A percentile compares a stretch with the other conserved stretches of the same genome.
Conservation (phyloP, 2,797 vertebrate genomes). For the Capromys pilorides region DNA sequence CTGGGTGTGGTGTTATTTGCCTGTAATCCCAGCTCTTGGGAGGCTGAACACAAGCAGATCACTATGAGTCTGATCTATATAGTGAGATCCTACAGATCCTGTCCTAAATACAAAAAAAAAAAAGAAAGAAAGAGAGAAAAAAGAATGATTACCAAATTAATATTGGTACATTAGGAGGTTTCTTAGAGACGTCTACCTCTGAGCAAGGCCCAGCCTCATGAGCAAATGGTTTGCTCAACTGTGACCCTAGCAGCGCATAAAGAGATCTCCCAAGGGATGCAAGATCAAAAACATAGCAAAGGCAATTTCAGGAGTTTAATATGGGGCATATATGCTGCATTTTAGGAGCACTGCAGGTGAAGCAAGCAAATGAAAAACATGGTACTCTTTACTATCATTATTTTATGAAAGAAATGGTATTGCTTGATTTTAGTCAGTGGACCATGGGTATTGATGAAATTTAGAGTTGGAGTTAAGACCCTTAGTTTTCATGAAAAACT, state of each 20-base stretch:
- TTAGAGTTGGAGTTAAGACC: neutral
- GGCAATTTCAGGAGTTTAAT: neutral
- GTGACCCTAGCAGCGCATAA: neutral
- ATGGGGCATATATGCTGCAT: neutral
- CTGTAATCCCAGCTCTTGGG: too few species aligned
- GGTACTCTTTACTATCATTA: too few species aligned
- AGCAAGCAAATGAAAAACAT: too few species aligned
- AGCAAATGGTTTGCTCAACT: neutral
- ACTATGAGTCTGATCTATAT: too few species aligned
- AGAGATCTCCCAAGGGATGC: neutral
- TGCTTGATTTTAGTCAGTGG: constrained; percentile 23
- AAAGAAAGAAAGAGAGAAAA: too few species aligned
- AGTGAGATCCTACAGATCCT: too few species aligned
- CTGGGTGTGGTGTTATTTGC: too few species aligned
- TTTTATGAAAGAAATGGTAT: neutral
- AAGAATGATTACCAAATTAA: neutral
- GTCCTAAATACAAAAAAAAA: too few species aligned
- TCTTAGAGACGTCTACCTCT: neutral
- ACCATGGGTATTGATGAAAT: neutral
- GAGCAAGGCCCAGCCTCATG: neutral
- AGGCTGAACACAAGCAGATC: too few species aligned
- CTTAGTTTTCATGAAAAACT: neutral
- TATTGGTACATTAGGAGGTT: neutral
- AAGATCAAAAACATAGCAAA: neutral
- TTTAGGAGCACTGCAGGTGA: neutral